Percentiles rank a stretch among this genome's conserved stretches.
phyloP scores from a whole-genome alignment of 2,888 invertebrate genomes.

The Scrobipalpa atriplicella region DNA sequence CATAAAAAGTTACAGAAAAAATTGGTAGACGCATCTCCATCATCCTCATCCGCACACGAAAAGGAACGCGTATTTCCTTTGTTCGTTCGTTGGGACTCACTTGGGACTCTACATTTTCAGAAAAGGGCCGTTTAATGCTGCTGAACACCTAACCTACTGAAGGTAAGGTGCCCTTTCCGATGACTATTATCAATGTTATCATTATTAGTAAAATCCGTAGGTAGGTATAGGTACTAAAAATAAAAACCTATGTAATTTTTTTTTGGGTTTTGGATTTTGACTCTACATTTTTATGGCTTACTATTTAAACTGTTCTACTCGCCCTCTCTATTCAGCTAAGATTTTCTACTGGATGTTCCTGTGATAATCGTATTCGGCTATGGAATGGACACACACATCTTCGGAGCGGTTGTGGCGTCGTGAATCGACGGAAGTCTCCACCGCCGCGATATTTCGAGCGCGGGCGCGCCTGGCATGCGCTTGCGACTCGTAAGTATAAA shows the following conservation, averaged over 20 bases:
- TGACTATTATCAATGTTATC: no score
- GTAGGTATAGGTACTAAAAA: no score
- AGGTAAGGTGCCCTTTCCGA: no score
- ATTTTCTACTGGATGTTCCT: not conserved
- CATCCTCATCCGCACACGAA: slow-evolving; percentile 39
- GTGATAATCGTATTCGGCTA: not conserved
- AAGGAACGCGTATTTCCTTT: not conserved
- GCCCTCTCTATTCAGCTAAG: no score
- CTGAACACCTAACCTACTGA: no score
- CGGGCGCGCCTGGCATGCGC: slow-evolving; percentile 60
- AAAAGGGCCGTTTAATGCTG: no score
- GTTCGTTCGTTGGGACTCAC: not conserved
- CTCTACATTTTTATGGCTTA: no score
- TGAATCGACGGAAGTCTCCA: slow-evolving; percentile 77
- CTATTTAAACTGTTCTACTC: no score
- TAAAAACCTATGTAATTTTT: no score
- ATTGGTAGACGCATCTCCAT: slow-evolving; percentile 48
- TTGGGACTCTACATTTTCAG: not conserved
- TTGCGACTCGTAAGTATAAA: slow-evolving; percentile 59
- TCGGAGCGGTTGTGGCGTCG: slow-evolving; percentile 44
- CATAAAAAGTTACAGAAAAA: slow-evolving; percentile 60
- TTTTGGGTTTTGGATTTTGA: no score
- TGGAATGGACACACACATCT: slow-evolving; percentile 44
- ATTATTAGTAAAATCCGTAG: no score
- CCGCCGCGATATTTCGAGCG: slow-evolving; percentile 75